These are phyloP conservation scores for Stigmatopora nigra DNA, from an alignment of 2,113 vertebrate genomes.

Conservation along the genomic window DNA sequence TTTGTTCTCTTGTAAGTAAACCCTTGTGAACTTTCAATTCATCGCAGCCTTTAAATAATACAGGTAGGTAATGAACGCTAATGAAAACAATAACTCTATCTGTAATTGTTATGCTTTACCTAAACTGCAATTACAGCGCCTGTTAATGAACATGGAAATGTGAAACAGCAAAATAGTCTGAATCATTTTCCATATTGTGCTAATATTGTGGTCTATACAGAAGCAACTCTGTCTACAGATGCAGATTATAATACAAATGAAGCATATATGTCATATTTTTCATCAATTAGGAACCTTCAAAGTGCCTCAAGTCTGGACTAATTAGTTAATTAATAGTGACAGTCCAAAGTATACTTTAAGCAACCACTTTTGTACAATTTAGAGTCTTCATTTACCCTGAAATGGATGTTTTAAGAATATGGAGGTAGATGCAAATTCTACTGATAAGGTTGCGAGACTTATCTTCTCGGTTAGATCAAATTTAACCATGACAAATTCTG, in stretches of 20 bases:
- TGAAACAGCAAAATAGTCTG: constrained; percentile 16
- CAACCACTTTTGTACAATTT: no score
- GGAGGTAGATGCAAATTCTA: no score
- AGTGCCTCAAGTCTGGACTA: no score
- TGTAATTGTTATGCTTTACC: not conserved
- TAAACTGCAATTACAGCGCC: constrained; percentile 6
- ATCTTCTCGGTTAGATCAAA: not conserved
- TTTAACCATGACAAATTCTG: not conserved
- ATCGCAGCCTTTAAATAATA: not conserved
- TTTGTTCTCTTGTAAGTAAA: not conserved
- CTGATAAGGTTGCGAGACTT: not conserved
- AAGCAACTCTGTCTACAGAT: constrained; percentile 17
- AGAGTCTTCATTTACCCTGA: no score
- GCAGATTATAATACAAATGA: constrained; percentile 21
- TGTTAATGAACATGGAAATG: constrained; percentile 14
- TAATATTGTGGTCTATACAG: constrained; percentile 20
- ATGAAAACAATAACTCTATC: not conserved
- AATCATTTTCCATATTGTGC: constrained; percentile 13
- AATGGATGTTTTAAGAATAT: no score
- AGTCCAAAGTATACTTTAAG: no score
- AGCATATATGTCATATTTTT: no score
- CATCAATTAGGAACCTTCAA: no score
- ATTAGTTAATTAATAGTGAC: no score
- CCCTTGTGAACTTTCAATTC: not conserved
- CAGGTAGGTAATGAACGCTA: not conserved